phyloP scores from a whole-genome alignment of 2,888 invertebrate genomes.

The Limnephilus lunatus region DNA sequence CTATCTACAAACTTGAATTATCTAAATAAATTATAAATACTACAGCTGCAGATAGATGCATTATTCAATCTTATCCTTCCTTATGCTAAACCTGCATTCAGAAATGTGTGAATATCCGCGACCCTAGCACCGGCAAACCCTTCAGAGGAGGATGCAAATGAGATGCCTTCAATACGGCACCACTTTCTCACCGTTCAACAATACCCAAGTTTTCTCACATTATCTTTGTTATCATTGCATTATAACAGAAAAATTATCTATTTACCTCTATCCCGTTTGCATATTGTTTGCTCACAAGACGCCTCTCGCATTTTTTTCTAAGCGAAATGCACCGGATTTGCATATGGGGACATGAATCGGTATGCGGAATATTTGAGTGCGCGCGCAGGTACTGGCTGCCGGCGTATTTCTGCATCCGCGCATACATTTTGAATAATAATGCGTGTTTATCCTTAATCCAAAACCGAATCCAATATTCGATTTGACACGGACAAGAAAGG shows the following conservation, averaged over 20 bases:
- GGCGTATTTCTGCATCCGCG: conserved; percentile 51
- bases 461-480: conserved; percentile 64
- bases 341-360: conserved; percentile 54
- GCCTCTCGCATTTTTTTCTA: conserved; percentile 55
- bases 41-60: conserved; percentile 52
- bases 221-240: conserved; percentile 65
- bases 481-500: conserved; percentile 63
- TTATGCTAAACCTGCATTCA: conserved; percentile 28
- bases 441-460: conserved; percentile 63
- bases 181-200: conserved; percentile 61
- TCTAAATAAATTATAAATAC: not conserved
- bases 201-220: conserved; percentile 65
- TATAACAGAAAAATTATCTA: conserved; percentile 64
- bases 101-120: conserved; percentile 46
- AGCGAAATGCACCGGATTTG: conserved; percentile 57
- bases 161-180: not conserved
- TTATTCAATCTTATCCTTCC: conserved; percentile 43
- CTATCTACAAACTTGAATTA: not conserved
- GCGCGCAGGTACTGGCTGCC: conserved; percentile 46
- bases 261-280: conserved; percentile 59
- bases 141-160: conserved; percentile 58
- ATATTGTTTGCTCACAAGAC: conserved; percentile 64
- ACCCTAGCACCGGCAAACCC: conserved; percentile 10
- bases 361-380: conserved; percentile 41
- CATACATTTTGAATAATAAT: conserved; percentile 63